Conservation (phyloP, 2,113 vertebrate species). For the Dromaius novaehollandiae region DNA sequence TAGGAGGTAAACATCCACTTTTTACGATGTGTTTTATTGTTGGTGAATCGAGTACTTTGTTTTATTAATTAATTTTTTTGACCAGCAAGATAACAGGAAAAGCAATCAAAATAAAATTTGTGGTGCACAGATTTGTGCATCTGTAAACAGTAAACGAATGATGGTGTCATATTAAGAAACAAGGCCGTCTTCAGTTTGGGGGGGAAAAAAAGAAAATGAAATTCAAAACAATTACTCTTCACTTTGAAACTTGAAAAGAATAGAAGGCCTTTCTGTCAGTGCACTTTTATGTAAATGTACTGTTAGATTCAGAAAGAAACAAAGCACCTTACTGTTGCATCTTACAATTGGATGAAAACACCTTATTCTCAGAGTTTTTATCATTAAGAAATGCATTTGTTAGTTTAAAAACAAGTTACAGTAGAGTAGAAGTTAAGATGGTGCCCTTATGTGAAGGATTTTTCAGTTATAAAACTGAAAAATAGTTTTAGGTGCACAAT, state of each 20-base stretch:
- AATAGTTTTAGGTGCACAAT: not conserved
- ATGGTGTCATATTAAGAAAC: not conserved
- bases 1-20: slow-evolving; percentile 23
- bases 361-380: not conserved
- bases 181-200: not conserved
- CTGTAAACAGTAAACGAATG: not conserved
- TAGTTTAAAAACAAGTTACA: not conserved
- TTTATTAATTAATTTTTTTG: not conserved
- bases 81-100: not conserved
- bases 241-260: not conserved
- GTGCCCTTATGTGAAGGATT: not conserved
- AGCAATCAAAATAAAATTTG: not conserved
- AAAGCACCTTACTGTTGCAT: not conserved
- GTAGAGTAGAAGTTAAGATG: not conserved
- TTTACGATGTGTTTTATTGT: not conserved
- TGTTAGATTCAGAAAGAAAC: not conserved
- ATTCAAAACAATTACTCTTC: not conserved
- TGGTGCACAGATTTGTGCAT: not conserved
- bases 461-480: not conserved
- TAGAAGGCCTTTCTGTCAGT: not conserved
- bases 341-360: not conserved
- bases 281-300: not conserved
- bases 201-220: not conserved
- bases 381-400: not conserved
- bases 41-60: not conserved